Evolutionary conservation across 2,113 vertebrate species (phyloP).

Genomic region (Anguilla rostrata): DNA sequence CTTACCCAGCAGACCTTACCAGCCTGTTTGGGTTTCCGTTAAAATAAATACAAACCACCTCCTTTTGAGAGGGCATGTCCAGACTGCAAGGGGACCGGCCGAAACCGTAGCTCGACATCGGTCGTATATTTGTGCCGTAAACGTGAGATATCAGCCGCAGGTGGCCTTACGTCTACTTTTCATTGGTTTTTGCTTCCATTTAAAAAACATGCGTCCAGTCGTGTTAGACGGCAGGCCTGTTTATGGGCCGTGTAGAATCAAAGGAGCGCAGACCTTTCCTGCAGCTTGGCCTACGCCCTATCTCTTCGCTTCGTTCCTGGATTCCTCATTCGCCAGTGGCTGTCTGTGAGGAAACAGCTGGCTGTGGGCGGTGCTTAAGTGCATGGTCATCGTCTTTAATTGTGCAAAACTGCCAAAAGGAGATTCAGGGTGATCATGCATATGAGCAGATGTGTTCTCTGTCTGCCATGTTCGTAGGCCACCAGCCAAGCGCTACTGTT

Average conservation of each 20-base stretch:
- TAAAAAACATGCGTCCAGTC: not conserved
- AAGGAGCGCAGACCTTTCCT: not conserved
- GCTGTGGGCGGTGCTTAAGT: not conserved
- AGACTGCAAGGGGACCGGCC: slow-evolving; percentile 42
- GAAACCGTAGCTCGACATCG: slow-evolving; percentile 34
- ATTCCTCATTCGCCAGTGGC: not conserved
- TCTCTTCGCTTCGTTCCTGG: not conserved
- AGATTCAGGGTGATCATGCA: not conserved
- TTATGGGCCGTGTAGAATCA: not conserved
- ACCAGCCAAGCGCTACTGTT: not conserved
- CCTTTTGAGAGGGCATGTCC: slow-evolving; percentile 50
- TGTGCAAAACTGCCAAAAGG: not conserved
- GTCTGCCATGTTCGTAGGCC: not conserved
- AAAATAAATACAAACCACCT: slow-evolving; percentile 52
- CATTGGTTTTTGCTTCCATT: not conserved
- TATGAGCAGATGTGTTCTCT: not conserved
- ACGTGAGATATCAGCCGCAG: not conserved
- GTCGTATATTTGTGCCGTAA: slow-evolving; percentile 6
- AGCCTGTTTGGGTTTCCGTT: slow-evolving; percentile 39
- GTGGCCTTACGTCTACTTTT: not conserved
- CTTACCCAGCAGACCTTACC: slow-evolving; percentile 30
- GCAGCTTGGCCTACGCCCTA: not conserved
- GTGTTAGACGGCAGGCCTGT: not conserved
- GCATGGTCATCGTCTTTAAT: too few relatives aligned
- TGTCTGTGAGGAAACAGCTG: not conserved